These are phyloP conservation scores for Seira ritae DNA, from an alignment of 2,888 invertebrate genomes.

Conservation along the genomic window DNA sequence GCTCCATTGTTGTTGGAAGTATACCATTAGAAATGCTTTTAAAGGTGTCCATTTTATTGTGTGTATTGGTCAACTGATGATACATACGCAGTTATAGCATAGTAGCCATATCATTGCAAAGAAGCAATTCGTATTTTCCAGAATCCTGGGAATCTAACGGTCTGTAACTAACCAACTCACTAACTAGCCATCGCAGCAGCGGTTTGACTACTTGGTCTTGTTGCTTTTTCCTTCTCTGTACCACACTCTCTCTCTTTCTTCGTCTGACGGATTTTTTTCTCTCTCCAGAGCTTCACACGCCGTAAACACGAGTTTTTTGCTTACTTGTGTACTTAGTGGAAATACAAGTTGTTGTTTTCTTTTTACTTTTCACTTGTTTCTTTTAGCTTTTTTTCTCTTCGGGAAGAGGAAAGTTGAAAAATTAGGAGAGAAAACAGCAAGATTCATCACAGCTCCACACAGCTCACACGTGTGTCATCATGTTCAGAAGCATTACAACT, in stretches of 20 bases:
- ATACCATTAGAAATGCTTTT: too few relatives aligned
- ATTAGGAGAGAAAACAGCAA: slow-evolving; percentile 31
- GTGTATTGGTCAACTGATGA: too few relatives aligned
- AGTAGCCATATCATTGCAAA: background rate
- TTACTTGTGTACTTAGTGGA: slow-evolving; percentile 1
- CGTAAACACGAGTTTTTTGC: background rate
- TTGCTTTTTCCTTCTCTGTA: slow-evolving; percentile 39
- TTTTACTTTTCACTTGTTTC: slow-evolving; percentile 26
- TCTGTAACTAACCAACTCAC: slow-evolving; percentile 62
- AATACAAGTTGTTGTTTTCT: slow-evolving; percentile 23
- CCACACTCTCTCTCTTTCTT: too few relatives aligned
- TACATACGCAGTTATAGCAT: background rate
- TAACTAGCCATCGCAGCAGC: slow-evolving; percentile 62
- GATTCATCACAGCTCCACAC: slow-evolving; percentile 36
- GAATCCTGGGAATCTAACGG: slow-evolving; percentile 60
- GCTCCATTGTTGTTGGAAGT: background rate
- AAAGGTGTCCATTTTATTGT: too few relatives aligned
- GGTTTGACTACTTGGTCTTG: slow-evolving; percentile 54
- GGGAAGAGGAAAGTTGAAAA: slow-evolving; percentile 42
- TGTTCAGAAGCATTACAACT: background rate
- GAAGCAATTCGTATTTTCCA: slow-evolving; percentile 42
- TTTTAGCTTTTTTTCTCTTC: slow-evolving; percentile 29
- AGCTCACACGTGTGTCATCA: slow-evolving; percentile 44
- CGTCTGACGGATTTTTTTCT: too few relatives aligned
- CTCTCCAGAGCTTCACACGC: background rate